phyloP scores from a whole-genome alignment of 2,113 vertebrate species.

The Tylochromis polylepis region DNA sequence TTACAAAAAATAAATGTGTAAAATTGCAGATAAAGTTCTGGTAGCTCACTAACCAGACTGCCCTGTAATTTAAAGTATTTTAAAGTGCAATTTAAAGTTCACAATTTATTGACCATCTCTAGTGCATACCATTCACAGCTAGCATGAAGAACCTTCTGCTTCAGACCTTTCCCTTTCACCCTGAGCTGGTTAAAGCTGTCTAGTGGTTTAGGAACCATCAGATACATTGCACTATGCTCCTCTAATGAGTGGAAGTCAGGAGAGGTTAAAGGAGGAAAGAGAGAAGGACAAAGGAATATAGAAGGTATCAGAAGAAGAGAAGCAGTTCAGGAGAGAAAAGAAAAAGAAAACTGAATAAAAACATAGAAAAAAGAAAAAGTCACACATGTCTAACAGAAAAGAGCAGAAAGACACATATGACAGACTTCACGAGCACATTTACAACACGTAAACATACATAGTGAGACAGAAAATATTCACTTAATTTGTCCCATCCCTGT shows the following conservation, averaged over 20 bases:
- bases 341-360: slow-evolving; percentile 1
- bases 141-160: slow-evolving; percentile 85
- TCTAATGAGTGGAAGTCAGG: slow-evolving; percentile 75
- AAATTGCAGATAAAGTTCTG: neutral
- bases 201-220: slow-evolving; percentile 88
- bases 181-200: slow-evolving; percentile 88
- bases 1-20: neutral
- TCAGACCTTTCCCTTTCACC: slow-evolving; percentile 88
- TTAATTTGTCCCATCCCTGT: neutral
- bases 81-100: neutral
- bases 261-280: slow-evolving; percentile 23
- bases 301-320: neutral
- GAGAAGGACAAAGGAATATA: neutral
- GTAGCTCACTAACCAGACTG: neutral
- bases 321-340: neutral
- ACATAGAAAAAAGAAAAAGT: neutral
- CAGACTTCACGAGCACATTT: neutral
- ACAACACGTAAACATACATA: neutral
- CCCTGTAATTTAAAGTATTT: neutral
- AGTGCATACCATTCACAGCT: slow-evolving; percentile 81
- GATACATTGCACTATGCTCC: slow-evolving; percentile 88
- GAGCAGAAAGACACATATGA: neutral
- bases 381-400: slow-evolving; percentile 15
- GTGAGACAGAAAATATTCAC: neutral
- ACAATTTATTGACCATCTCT: neutral